phyloP scores from a whole-genome alignment of 1,140 invertebrate genomes.

The Heliothis virescens region DNA sequence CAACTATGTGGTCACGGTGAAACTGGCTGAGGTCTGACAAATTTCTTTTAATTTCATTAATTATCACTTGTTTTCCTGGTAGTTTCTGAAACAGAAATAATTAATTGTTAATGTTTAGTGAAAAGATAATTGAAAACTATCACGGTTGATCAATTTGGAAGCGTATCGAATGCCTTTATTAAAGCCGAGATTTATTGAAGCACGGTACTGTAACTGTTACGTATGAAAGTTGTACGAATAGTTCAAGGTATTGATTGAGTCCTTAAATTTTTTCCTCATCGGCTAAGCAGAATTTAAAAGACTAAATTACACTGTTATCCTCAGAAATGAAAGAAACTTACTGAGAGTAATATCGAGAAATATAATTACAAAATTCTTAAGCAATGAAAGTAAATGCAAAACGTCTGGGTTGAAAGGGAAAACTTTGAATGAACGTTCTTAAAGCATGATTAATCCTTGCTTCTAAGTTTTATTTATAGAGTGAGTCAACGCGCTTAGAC shows the following conservation, averaged over 20 bases:
- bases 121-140: not conserved
- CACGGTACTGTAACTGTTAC: not conserved
- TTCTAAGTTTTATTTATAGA: not conserved
- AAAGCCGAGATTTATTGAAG: too few species aligned
- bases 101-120: conserved; percentile 29
- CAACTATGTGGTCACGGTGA: conserved; percentile 86
- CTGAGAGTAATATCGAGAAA: not conserved
- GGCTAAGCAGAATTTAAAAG: not conserved
- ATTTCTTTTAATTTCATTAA: conserved; percentile 90
- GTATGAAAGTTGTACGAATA: not conserved
- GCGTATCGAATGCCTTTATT: too few species aligned
- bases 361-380: not conserved
- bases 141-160: not conserved
- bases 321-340: not conserved
- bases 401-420: too few species aligned
- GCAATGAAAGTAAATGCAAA: too few species aligned
- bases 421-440: too few species aligned
- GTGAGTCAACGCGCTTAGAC: not conserved
- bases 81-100: conserved; percentile 84
- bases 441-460: not conserved
- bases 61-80: conserved; percentile 88
- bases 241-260: not conserved
- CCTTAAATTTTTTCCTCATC: not conserved
- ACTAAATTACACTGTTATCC: not conserved
- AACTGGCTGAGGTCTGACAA: conserved; percentile 91